Evolutionary conservation across 2,888 invertebrate genomes (phyloP), one percentile per base, ranked within the genome.

Genomic region (Temnothorax ravouxi): DNA sequence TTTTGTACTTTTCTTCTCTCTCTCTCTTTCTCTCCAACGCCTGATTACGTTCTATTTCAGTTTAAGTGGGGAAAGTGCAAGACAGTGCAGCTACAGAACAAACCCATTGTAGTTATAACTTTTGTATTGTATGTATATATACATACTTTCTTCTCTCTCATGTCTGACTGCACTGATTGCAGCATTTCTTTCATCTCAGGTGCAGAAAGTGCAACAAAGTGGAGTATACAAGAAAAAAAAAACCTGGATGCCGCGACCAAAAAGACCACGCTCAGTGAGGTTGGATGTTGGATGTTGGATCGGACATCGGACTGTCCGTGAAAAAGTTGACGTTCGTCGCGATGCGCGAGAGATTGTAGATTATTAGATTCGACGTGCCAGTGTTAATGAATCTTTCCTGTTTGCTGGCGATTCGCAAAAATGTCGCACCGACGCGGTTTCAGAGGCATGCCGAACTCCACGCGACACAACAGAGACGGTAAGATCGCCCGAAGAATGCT

Each of bases 341-440:
- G 21, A 21, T 44, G 25, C 11, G 38, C n/a, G 21, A 64, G 13
- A 21, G 18, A n/a, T n/a, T 18, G 25, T 4, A 8, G 15, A 52
- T 69, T 18, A 34, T 34, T 34, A 34, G 34, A 34, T 18, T 29
- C 1, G 13, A 18, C 6, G 13, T 29, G 5, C 2, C 21, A 9
- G 8, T 9, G 1, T 66, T 67, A 47, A 25, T 3, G 1, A 47
- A 21, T 5, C 4, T 3, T 15, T 5, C 34, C 34, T 34, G 34
- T 34, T 34, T 34, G 34, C 34, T 34, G 34, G 6, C 0, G 9
- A n/a, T 13, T 29, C 29, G 29, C 29, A 77, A 69, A 72, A 25
- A 90, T 89, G 90, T 86, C 83, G 50, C 69, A 64, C n/a, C 69
- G 76, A 47, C 83, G 71, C 15, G 59, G 38, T 72, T 18, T 18